A percentile compares a stretch with the other conserved stretches of the same genome.
Evolutionary conservation across 2,888 invertebrate genomes (phyloP).

Genomic region (Drosophila acutilabella): DNA sequence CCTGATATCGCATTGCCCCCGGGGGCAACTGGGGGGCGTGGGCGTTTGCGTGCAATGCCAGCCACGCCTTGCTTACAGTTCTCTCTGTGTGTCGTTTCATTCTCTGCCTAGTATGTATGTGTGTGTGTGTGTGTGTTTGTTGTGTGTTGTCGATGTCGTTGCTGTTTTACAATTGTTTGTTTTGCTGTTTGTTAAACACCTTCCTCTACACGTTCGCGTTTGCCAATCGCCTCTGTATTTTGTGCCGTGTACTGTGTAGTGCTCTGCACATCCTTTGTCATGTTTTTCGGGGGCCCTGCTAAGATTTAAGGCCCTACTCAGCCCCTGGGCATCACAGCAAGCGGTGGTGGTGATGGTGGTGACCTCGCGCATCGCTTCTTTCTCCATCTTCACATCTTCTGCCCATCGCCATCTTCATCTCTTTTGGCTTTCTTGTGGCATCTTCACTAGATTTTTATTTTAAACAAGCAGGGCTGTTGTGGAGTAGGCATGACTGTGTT

Average conservation of each 20-base stretch:
- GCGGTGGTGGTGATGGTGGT: slow-evolving; percentile 35
- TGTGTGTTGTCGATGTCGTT: slow-evolving; percentile 57
- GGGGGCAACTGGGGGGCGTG: slow-evolving; percentile 46
- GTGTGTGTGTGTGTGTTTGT: slow-evolving; percentile 37
- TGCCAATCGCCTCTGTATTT: neutral
- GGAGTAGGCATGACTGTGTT: too few relatives aligned
- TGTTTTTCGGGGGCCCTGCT: slow-evolving; percentile 69
- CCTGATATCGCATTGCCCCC: slow-evolving; percentile 29
- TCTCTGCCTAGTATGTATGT: slow-evolving; percentile 6
- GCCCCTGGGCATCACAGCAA: slow-evolving; percentile 49
- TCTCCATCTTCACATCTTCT: slow-evolving; percentile 22
- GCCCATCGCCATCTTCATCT: slow-evolving; percentile 26
- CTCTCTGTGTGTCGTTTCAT: slow-evolving; percentile 4
- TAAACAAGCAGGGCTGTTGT: neutral
- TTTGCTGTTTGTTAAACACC: slow-evolving; percentile 84
- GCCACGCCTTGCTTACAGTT: slow-evolving; percentile 69
- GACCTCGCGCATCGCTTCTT: slow-evolving; percentile 42
- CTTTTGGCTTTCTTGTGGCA: slow-evolving; percentile 39
- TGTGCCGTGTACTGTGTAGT: neutral
- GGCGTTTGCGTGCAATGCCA: slow-evolving; percentile 66
- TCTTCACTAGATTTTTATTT: slow-evolving; percentile 47
- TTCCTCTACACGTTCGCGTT: slow-evolving; percentile 76
- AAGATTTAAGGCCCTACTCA: slow-evolving; percentile 72
- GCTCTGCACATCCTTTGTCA: slow-evolving; percentile 77
- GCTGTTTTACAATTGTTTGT: slow-evolving; percentile 81